Percentiles rank a stretch among this genome's conserved stretches.
Evolutionary conservation across 2,113 vertebrate species (phyloP).

Genomic region (Poeciliopsis retropinna): DNA sequence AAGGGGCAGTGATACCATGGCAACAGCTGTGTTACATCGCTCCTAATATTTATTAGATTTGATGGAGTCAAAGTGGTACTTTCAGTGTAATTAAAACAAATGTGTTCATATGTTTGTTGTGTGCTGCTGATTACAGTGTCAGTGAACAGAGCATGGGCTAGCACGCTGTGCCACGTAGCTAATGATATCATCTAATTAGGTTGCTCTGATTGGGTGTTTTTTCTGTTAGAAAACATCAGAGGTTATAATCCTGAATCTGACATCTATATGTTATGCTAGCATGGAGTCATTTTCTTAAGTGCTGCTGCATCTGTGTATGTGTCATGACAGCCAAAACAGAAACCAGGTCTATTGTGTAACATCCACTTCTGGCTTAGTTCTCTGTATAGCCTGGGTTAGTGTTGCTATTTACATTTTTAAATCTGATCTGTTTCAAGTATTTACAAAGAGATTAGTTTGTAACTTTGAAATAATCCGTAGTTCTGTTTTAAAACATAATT

Average conservation of each 20-base stretch:
- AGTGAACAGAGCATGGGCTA: slow-evolving; percentile 51
- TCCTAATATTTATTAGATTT: slow-evolving; percentile 65
- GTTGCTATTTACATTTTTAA: neutral
- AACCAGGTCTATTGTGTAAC: slow-evolving; percentile 18
- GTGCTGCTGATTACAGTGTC: slow-evolving; percentile 75
- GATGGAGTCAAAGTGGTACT: slow-evolving; percentile 70
- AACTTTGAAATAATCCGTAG: no score
- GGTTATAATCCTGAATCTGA: slow-evolving; percentile 36
- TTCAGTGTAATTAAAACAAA: slow-evolving; percentile 79
- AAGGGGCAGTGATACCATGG: slow-evolving; percentile 66
- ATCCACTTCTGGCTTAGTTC: slow-evolving; percentile 20
- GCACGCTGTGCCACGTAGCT: slow-evolving; percentile 51
- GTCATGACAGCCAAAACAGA: slow-evolving; percentile 55
- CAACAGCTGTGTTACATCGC: slow-evolving; percentile 76
- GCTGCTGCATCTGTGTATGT: slow-evolving; percentile 35
- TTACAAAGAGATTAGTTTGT: no score
- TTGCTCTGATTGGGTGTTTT: slow-evolving; percentile 43
- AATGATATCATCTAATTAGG: slow-evolving; percentile 25
- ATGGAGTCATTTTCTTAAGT: slow-evolving; percentile 43
- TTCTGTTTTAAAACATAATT: neutral
- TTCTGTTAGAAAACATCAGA: slow-evolving; percentile 8
- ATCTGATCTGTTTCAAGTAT: no score
- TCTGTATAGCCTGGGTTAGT: neutral
- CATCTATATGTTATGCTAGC: slow-evolving; percentile 53
- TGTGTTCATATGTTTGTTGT: slow-evolving; percentile 81